Evolutionary conservation across 2,797 vertebrate species (phyloP), one percentile per base, ranked within the genome.

Genomic region (Centroberyx gerrardi): DNA sequence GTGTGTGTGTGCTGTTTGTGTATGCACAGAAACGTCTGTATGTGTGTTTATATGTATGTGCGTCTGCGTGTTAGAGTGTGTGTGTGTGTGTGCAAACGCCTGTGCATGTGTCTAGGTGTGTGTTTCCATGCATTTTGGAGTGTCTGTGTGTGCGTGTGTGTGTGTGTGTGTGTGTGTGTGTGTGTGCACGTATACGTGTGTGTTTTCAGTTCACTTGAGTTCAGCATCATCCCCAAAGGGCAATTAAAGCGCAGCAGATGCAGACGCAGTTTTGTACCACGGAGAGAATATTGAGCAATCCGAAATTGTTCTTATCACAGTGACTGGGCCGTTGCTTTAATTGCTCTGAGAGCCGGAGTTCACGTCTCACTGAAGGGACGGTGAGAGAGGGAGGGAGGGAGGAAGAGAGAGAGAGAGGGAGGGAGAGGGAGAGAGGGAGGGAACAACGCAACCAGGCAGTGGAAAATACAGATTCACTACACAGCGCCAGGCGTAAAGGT

Each of bases 241-340:
- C 83, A 88, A 88, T 90, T 91, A 89, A 48, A 68, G 76, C 14
- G 7, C 2, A 78, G 72, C 85, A 85, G 87, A 92, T 86, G 80
- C 65, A 85, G 87, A 93, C 85, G 80, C 65, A 86, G 78, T 83
- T 92, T 81, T 67, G 77, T 72, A 74, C 27, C 69, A 72, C 14
- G 9, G 73, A 72, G 69, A 78, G 74, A 87, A 89, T 87, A 88
- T 73, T 85, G 88, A 89, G 82, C 81, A 86, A 87, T 86, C 48
- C 82, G 62, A 86, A 89, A 84, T 73, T 73, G 77, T 81, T 90
- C 87, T 91, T 90, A 90, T 90, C 83, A 80, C 76, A 72, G 74
- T 86, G 68, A 83, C 84, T 78, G 88, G 78, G 81, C 76, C 89
- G 56, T 85, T 78, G 79, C 82, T 85, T 90, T 90, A 92, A 90